Base-by-base conservation (phyloP, 2,888 invertebrate genomes). In the Labia minor region DNA sequence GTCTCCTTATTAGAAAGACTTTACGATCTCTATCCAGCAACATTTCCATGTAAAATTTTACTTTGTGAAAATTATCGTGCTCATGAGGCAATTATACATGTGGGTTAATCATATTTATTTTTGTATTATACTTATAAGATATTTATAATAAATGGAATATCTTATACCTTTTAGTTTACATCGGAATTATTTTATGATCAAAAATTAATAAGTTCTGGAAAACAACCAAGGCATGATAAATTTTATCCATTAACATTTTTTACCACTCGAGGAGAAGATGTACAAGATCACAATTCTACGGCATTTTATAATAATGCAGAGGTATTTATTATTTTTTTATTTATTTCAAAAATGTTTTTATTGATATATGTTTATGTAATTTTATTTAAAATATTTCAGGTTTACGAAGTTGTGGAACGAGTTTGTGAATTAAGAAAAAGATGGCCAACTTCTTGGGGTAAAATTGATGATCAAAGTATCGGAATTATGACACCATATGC, bases 401-500 rank as follows among this genome's bases (percentile, higher is more conserved):
- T 89, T 0, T 87, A 86, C 74, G 90, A 91, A 76, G 83, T 92
- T 0, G 88, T 88, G 0, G 89, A 89, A 72, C 80, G 89, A 18
- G 89, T 91, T 0, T 81, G 82, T 4, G 87, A 89, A 72, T 76
- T 92, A 69, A 83, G 86, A 68, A 83, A 84, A 65, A 83, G 82
- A 62, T 92, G 92, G 92, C 91, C 91, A 0, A 77, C 80, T 1
- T 81, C 85, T 1, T 88, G 88, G 86, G 92, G 91, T 64, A 84
- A 86, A 70, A 82, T 86, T 65, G 84, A 85, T 71, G 90, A 90
- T 72, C 86, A 85, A 69, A 86, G 88, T 68, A 89, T 92, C 69
- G 91, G 92, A 1, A 88, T 92, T n/a, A 85, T 92, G 77, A 87
- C 90, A 0, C 90, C 90, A 0, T 92, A 92, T 76, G 84, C 88